Percentiles rank a stretch among this genome's conserved stretches.
Conservation (phyloP, 2,888 invertebrate genomes). For the Rotaria macrura region DNA sequence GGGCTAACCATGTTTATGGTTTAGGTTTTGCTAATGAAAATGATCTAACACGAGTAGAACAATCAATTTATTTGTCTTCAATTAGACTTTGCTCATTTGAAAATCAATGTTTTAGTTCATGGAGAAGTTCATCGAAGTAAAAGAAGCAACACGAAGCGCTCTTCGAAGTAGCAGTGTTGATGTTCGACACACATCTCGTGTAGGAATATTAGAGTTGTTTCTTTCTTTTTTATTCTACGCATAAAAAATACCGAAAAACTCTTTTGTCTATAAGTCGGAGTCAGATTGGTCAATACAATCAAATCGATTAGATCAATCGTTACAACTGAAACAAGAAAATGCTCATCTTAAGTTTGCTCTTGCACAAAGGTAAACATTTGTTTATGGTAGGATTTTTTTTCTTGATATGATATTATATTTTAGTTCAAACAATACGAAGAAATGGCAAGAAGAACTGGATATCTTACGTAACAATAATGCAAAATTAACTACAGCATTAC, state of each 20-base stretch:
- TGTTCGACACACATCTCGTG: not conserved
- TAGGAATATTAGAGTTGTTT: too few species aligned
- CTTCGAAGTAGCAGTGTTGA: not conserved
- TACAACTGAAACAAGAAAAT: slow-evolving; percentile 80
- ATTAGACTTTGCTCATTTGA: not conserved
- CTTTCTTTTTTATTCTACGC: not conserved
- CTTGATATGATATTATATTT: slow-evolving; percentile 37
- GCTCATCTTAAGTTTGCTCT: slow-evolving; percentile 64
- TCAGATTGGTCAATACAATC: not conserved
- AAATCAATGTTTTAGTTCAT: not conserved
- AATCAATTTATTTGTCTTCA: not conserved
- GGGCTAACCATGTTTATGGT: slow-evolving; percentile 91
- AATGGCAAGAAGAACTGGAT: slow-evolving; percentile 91
- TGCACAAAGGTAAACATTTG: slow-evolving; percentile 80
- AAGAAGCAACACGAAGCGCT: not conserved
- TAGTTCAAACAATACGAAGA: slow-evolving; percentile 92
- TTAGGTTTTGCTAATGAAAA: slow-evolving; percentile 86
- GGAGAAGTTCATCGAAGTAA: not conserved
- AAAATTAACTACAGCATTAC: slow-evolving; percentile 81
- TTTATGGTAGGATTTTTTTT: too few species aligned
- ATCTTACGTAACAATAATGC: slow-evolving; percentile 91
- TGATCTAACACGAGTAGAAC: slow-evolving; percentile 60
- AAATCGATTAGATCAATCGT: slow-evolving; percentile 35
- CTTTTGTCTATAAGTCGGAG: not conserved
- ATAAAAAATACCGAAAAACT: not conserved